Base-by-base conservation (phyloP, 1,140 invertebrate species). In the Leptinotarsa lineolata region DNA sequence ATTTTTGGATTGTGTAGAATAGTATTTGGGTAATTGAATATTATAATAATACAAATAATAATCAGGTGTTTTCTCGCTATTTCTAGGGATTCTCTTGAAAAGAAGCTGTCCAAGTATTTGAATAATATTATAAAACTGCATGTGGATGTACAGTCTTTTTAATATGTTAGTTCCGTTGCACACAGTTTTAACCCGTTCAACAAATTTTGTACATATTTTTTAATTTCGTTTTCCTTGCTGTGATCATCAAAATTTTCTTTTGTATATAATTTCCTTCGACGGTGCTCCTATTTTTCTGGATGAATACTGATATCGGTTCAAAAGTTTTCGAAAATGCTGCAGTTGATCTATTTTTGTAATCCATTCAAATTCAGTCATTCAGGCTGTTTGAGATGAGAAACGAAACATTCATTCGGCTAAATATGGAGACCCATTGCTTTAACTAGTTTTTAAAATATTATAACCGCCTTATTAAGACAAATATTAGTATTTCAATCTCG, bases 1-100 rank as follows among this genome's bases (percentile, higher is more conserved):
- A 83, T 83, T 83, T 83, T 83, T 83, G 80, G 82, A 83, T 83
- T 81, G 81, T 79, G 77, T 83, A 83, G 82, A 76, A 71, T 82
- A 81, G 77, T 74, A 77, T 79, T 77, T 78, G 75, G 48, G 48
- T 54, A 54, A 54, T 54, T n/a, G n/a, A 54, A 54, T 54, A 54
- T 54, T 16, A 72, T 66, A 72, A 72, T 75, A 77, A 74, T 75
- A 76, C 60, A 73, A 78, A 69, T 79, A 80, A 76, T 81, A 79
- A 77, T 81, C 77, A 77, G 77, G 79, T 76, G 79, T 80, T 78
- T 80, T 75, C 70, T 74, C 73, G 24, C 46, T 74, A 54, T 20
- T n/a, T 30, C 16, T 59, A 16, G 13, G 20, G 24, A 18, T 70
- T 66, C 71, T 68, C 24, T 66, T 59, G 2, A 39, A 71, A 66